Evolutionary conservation across 2,113 vertebrate species (phyloP), one percentile per base, ranked within the genome.

Genomic region (Aspidoscelis tigris): DNA sequence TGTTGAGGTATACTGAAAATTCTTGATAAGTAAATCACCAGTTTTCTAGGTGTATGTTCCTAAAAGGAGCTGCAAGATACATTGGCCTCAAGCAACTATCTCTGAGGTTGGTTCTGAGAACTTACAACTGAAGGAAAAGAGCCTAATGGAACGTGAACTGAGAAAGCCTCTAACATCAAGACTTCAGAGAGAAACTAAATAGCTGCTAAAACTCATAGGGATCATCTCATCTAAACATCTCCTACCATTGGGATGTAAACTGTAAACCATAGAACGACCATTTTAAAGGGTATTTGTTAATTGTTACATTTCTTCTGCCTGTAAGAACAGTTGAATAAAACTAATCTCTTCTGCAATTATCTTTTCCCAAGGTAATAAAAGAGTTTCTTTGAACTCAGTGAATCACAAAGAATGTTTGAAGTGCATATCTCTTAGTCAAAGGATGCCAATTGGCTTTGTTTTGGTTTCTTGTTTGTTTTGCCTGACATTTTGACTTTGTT

Each of bases 311-410:
- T 78, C 43, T 66, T 79, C 39, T 73, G 41, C 24, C 68, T 78
- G 41, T 39, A 50, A 79, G 70, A 64, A 50, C n/a, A 80, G 20
- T 53, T 79, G 70, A 73, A 72, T 65, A 84, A 79, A 81, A 71
- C n/a, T 39, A 82, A 77, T 77, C 66, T 50, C 58, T n/a, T 86
- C 71, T 77, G 55, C 69, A 82, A 24, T 78, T 4, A 16, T 58
- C 43, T 78, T 78, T 78, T 77, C 74, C 41, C 7, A 86, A 78
- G 68, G 74, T 86, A 82, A 82, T 78, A 86, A 72, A 86, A 85
- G 43, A 78, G n/a, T 78, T 55, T 75, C 85, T 86, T 82, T 82
- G 74, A 82, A 82, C 41, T 66, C 43, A 82, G 43, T 70, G 73
- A 86, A 55, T 86, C 55, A 82, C 76, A 77, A 71, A 44, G 65